Evolutionary conservation across 2,797 vertebrate species (phyloP), one percentile per base, ranked within the genome.

Genomic region (Scleropages formosus): DNA sequence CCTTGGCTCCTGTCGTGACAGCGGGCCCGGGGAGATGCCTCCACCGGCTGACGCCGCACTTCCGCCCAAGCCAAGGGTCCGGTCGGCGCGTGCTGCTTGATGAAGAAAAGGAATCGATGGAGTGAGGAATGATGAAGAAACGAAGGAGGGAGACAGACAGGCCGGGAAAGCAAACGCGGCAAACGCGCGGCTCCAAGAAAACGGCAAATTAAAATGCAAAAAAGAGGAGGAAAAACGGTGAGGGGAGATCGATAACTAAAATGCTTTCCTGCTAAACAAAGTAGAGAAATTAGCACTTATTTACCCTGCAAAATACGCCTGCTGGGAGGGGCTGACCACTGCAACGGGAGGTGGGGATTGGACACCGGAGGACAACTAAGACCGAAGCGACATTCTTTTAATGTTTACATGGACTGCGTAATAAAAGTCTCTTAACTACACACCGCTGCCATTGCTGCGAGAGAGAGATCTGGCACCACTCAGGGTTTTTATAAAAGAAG

Each of bases 91-190:
- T 63, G 85, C 78, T 81, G 83, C 86, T 93, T 92, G 93, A 92
- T 95, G 94, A 94, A 83, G 90, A 85, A 89, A 89, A 88, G 84
- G 84, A 91, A 96, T 97, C 94, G 60, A 97, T 95, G 93, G 87
- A 95, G 91, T 87, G 93, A 94, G 90, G 93, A 95, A 95, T 93
- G 92, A 95, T 93, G 92, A 95, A 95, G 93, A 93, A 92, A 92
- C 91, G 91, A 88, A 91, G 83, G 85, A 84, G 82, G 75, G 66
- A 83, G 91, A 92, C 77, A 75, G 89, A 91, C 90, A 84, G 80
- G 85, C 72, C 22, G 79, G 81, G 79, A 79, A 87, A 92, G 89
- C 76, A 79, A 88, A 72, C 3, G 78, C 87, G 87, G 80, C 85
- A 87, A 81, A 78, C 58, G 53, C 75, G 66, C 75, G 75, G 66